These are phyloP conservation scores for Trichogramma dendrolimi DNA, from an alignment of 2,888 invertebrate species.

Conservation along the genomic window DNA sequence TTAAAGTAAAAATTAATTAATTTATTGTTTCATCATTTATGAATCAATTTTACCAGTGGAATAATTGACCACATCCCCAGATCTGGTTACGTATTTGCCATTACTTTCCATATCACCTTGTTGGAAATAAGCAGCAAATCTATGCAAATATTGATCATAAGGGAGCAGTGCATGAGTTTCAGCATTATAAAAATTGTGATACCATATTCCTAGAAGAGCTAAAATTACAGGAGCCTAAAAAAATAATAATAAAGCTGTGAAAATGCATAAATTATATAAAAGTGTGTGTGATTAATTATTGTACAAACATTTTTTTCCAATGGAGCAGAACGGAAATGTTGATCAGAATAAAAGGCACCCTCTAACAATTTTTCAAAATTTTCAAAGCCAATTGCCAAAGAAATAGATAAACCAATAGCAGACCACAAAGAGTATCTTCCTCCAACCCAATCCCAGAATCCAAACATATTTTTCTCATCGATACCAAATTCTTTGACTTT, in stretches of 20 bases:
- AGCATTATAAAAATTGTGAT: slow-evolving; percentile 88
- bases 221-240: slow-evolving; percentile 85
- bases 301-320: slow-evolving; percentile 82
- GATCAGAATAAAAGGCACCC: slow-evolving; percentile 91
- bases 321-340: slow-evolving; percentile 83
- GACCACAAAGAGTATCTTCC: slow-evolving; percentile 98
- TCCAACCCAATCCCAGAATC: slow-evolving; percentile 99
- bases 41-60: slow-evolving; percentile 50
- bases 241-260: slow-evolving; percentile 11
- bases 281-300: slow-evolving; percentile 1
- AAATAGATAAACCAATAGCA: slow-evolving; percentile 96
- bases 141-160: slow-evolving; percentile 97
- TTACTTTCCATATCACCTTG: slow-evolving; percentile 99
- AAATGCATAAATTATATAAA: slow-evolving; percentile 1
- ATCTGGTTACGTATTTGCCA: slow-evolving; percentile 85
- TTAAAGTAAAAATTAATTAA: slow-evolving; percentile 1
- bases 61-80: slow-evolving; percentile 59
- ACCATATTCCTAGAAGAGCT: slow-evolving; percentile 90
- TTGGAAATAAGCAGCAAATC: slow-evolving; percentile 99
- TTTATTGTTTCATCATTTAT: slow-evolving; percentile 1
- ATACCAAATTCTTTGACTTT: slow-evolving; percentile 98
- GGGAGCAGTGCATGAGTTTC: slow-evolving; percentile 96
- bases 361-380: slow-evolving; percentile 88
- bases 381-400: slow-evolving; percentile 86
- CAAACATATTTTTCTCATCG: slow-evolving; percentile 96